Evolutionary conservation across 2,888 invertebrate species (phyloP).

Genomic region (Pollenia amentaria): DNA sequence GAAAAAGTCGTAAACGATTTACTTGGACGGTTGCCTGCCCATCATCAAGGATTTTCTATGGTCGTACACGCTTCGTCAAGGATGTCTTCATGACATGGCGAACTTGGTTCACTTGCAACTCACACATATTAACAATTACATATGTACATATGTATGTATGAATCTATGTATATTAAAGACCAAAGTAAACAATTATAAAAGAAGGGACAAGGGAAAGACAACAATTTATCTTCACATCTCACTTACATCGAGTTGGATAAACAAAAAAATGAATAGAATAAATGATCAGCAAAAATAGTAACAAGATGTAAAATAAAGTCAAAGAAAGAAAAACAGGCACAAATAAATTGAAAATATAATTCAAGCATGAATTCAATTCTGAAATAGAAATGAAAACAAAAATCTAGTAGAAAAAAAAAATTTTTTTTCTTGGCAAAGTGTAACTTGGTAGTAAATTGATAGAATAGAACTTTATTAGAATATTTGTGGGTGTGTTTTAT

Average conservation of each 20-base stretch:
- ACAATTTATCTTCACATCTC: conserved; percentile 39
- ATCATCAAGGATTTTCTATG: too few relatives aligned
- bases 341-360: conserved; percentile 30
- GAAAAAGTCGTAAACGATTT: too few relatives aligned
- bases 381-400: conserved; percentile 29
- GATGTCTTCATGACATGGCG: too few relatives aligned
- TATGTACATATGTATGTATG: too few relatives aligned
- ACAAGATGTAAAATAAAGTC: not conserved
- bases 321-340: not conserved
- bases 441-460: conserved; percentile 22
- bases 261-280: conserved; percentile 15
- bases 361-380: conserved; percentile 25
- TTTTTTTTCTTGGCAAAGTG: not conserved
- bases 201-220: not conserved
- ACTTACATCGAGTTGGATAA: not conserved
- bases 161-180: not conserved
- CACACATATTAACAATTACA: too few relatives aligned
- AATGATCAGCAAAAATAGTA: conserved; percentile 29
- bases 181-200: conserved; percentile 14
- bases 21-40: too few relatives aligned
- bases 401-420: not conserved
- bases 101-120: too few relatives aligned
- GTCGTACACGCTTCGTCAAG: too few relatives aligned
- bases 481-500: not conserved
- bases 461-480: conserved; percentile 1